Percentiles rank a stretch among this genome's conserved stretches.
Conservation (phyloP, 2,113 vertebrate species). For the Cheilinus undulatus region DNA sequence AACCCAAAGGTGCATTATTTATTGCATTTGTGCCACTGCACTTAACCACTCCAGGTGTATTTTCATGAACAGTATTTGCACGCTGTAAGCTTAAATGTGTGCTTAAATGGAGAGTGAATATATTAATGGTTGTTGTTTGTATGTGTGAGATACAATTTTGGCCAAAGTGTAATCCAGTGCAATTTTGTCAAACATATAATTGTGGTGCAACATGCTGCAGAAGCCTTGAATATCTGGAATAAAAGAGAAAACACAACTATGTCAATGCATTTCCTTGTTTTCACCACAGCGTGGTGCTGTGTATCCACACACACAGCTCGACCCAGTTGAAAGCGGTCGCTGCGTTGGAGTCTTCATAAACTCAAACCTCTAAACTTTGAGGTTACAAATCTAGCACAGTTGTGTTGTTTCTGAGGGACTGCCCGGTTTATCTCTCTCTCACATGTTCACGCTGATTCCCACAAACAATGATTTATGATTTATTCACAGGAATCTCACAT, state of each 20-base stretch:
- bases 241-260: slow-evolving; percentile 8
- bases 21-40: not conserved
- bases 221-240: slow-evolving; percentile 41
- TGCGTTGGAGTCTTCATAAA: slow-evolving; percentile 18
- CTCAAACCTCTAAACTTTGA: slow-evolving; percentile 42
- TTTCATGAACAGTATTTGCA: slow-evolving; percentile 42
- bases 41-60: not conserved
- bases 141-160: slow-evolving; percentile 11
- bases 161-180: slow-evolving; percentile 44
- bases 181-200: slow-evolving; percentile 24
- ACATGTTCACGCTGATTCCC: slow-evolving; percentile 33
- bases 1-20: not conserved
- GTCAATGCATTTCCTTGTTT: not conserved
- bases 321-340: slow-evolving; percentile 43
- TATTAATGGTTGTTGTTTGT: slow-evolving; percentile 3
- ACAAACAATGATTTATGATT: slow-evolving; percentile 65
- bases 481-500: slow-evolving; percentile 63
- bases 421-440: slow-evolving; percentile 38
- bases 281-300: slow-evolving; percentile 69
- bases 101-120: slow-evolving; percentile 23
- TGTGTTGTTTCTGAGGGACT: slow-evolving; percentile 58
- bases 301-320: slow-evolving; percentile 19
- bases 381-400: slow-evolving; percentile 67
- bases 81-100: slow-evolving; percentile 22
- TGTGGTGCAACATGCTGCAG: slow-evolving; percentile 33